phyloP scores from a whole-genome alignment of 2,888 invertebrate species.

The Lepidochrysops patricia region DNA sequence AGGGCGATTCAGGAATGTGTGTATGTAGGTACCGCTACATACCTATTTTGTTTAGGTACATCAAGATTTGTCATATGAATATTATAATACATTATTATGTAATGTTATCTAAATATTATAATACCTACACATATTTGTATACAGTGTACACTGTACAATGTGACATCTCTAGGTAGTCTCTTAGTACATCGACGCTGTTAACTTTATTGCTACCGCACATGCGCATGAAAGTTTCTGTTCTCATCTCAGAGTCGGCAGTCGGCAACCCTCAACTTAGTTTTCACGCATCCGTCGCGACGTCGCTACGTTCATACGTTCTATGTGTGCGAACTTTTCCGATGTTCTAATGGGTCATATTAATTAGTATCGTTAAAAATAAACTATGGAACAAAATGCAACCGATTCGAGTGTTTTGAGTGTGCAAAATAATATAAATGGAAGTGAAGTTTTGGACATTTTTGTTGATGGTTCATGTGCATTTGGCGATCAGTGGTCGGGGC shows the following conservation, averaged over 20 bases:
- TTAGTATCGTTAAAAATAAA: constrained; percentile 33
- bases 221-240: constrained; percentile 37
- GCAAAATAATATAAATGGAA: constrained; percentile 54
- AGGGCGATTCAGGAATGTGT: no score
- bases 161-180: not conserved
- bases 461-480: constrained; percentile 42
- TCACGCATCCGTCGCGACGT: constrained; percentile 40
- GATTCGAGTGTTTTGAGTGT: constrained; percentile 29
- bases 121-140: no score
- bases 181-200: not conserved
- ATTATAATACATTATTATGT: no score
- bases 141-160: no score
- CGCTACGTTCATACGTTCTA: constrained; percentile 30
- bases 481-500: constrained; percentile 39
- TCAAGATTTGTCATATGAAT: no score
- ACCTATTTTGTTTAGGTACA: no score
- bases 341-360: not conserved
- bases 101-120: no score
- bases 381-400: constrained; percentile 58
- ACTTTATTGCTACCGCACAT: constrained; percentile 38
- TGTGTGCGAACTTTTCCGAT: constrained; percentile 35
- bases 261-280: constrained; percentile 17
- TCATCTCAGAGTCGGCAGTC: not conserved
- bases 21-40: no score
- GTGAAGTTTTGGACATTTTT: constrained; percentile 55